Percentiles rank a stretch among this genome's conserved stretches.
These are phyloP conservation scores for Uropetala carovei DNA, from an alignment of 2,888 invertebrate genomes.

Conservation along the genomic window DNA sequence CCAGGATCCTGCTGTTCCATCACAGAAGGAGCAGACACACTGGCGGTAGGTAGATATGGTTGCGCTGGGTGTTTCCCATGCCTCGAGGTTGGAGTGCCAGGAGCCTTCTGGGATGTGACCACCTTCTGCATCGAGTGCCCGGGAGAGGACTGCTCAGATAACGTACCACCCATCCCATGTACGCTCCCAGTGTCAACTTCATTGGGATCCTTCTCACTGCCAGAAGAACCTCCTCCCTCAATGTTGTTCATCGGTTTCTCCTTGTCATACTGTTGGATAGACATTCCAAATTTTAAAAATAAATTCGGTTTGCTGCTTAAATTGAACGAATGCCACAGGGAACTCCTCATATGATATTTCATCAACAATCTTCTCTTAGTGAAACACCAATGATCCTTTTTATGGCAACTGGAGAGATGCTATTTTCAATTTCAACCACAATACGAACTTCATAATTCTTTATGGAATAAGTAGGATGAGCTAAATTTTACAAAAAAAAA, in stretches of 20 bases:
- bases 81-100: slow-evolving; percentile 64
- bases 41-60: background rate
- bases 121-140: slow-evolving; percentile 45
- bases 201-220: slow-evolving; percentile 74
- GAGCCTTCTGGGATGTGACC: slow-evolving; percentile 41
- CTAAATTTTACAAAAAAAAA: too few relatives aligned
- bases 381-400: too few relatives aligned
- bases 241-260: slow-evolving; percentile 76
- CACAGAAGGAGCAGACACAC: background rate
- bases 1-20: background rate
- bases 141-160: slow-evolving; percentile 12
- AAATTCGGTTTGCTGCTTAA: background rate
- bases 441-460: too few relatives aligned
- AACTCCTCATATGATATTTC: background rate
- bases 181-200: slow-evolving; percentile 72
- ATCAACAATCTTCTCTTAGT: too few relatives aligned
- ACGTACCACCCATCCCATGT: slow-evolving; percentile 69
- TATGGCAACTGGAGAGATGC: too few relatives aligned
- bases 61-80: slow-evolving; percentile 26
- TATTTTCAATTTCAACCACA: too few relatives aligned
- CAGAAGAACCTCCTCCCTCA: slow-evolving; percentile 74
- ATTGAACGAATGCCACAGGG: background rate
- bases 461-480: too few relatives aligned
- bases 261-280: slow-evolving; percentile 45
- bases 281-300: background rate